These are phyloP conservation scores for Heliconius hermathena DNA, from an alignment of 1,140 invertebrate species.

Conservation along the genomic window DNA sequence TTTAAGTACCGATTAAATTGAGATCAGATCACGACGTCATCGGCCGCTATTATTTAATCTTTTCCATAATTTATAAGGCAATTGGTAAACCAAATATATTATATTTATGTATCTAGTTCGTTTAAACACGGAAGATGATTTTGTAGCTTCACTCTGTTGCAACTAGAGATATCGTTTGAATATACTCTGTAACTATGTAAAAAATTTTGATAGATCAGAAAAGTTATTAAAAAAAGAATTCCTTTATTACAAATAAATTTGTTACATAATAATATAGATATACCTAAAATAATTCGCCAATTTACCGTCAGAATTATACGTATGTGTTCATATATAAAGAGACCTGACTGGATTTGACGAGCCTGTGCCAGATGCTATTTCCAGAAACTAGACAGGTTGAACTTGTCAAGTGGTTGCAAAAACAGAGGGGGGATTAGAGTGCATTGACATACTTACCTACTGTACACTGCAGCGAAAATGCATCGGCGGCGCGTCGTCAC, in stretches of 20 bases:
- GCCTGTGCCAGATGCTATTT: conserved; percentile 40
- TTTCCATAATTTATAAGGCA: conserved; percentile 14
- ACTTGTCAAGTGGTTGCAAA: conserved; percentile 71
- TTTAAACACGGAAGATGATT: conserved; percentile 19
- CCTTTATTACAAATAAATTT: not conserved
- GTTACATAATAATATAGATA: not conserved
- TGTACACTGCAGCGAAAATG: conserved; percentile 74
- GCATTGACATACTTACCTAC: conserved; percentile 79
- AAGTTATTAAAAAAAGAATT: not conserved
- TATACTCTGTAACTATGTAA: not conserved
- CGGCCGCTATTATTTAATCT: conserved; percentile 9
- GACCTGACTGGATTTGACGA: conserved; percentile 22
- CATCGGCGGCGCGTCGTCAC: conserved; percentile 60
- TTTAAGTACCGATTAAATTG: not conserved
- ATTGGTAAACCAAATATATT: not conserved
- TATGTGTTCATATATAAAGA: not conserved
- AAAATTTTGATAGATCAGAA: not conserved
- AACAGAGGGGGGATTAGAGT: conserved; percentile 70
- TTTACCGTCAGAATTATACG: not conserved
- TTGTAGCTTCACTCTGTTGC: not conserved
- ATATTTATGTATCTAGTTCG: conserved; percentile 14
- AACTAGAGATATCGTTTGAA: not conserved
- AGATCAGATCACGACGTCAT: not conserved
- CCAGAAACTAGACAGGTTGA: conserved; percentile 61
- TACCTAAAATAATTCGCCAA: not conserved